Conservation (phyloP, 2,113 vertebrate genomes). For the Strigops habroptila region DNA sequence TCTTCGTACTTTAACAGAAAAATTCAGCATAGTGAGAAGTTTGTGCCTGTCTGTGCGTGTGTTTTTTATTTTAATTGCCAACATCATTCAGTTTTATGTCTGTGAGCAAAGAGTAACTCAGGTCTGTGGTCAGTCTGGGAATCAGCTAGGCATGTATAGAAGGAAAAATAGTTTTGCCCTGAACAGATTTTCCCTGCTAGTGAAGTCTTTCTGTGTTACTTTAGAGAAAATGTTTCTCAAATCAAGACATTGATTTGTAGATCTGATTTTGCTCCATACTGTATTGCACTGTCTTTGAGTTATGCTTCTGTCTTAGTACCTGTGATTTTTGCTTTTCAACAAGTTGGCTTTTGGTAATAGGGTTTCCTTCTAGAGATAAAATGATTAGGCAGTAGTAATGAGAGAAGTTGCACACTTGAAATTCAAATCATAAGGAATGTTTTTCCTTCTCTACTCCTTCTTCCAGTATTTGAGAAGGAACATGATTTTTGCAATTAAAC, state of each 20-base stretch:
- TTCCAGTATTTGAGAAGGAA: background rate
- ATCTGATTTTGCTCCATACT: background rate
- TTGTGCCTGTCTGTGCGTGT: background rate
- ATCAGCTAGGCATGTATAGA: background rate
- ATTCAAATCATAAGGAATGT: background rate
- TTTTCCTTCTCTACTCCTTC: background rate
- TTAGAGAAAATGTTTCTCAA: background rate
- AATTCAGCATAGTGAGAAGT: background rate
- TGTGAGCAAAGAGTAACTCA: background rate
- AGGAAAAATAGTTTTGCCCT: background rate
- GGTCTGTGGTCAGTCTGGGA: background rate
- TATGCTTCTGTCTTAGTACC: background rate
- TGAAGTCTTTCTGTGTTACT: background rate
- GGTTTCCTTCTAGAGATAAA: background rate
- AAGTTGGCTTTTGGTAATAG: background rate
- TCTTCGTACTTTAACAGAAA: background rate
- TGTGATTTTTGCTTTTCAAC: background rate
- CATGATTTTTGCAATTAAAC: background rate
- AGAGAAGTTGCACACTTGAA: background rate
- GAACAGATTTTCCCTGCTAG: background rate
- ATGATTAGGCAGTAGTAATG: background rate
- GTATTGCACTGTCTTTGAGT: background rate
- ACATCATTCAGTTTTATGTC: background rate
- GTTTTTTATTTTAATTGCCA: background rate
- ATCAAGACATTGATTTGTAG: background rate